Evolutionary conservation across 2,888 invertebrate genomes (phyloP).

Genomic region (Clanis bilineata): DNA sequence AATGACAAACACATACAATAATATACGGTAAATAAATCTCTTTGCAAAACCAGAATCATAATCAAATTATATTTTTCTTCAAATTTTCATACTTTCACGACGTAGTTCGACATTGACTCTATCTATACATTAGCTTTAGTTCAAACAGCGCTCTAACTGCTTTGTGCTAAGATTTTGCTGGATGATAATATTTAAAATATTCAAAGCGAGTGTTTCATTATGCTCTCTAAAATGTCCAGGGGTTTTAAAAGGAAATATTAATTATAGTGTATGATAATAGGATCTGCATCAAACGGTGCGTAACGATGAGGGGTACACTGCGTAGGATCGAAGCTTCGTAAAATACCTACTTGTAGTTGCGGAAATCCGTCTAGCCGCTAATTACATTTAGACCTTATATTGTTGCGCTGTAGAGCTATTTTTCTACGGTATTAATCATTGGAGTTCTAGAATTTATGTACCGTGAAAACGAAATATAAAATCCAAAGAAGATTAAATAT

Average conservation of each 20-base stretch:
- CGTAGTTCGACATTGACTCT: no score
- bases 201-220: not conserved
- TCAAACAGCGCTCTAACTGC: no score
- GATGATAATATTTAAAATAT: no score
- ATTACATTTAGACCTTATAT: slow-evolving; percentile 13
- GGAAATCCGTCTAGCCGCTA: slow-evolving; percentile 60
- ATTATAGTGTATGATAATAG: not conserved
- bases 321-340: slow-evolving; percentile 32
- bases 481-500: not conserved
- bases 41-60: no score
- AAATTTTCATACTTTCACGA: no score
- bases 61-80: no score
- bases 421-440: not conserved
- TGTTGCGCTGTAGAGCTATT: not conserved
- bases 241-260: not conserved
- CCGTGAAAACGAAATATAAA: slow-evolving; percentile 1
- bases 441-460: not conserved
- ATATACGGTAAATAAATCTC: no score
- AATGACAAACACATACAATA: no score
- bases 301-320: slow-evolving; percentile 29
- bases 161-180: no score
- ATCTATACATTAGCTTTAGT: no score
- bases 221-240: not conserved
- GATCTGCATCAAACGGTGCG: slow-evolving; percentile 29
- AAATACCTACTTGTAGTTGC: slow-evolving; percentile 44